These are phyloP conservation scores for Aphrophora alni DNA, from an alignment of 2,888 invertebrate genomes.

Conservation along the genomic window DNA sequence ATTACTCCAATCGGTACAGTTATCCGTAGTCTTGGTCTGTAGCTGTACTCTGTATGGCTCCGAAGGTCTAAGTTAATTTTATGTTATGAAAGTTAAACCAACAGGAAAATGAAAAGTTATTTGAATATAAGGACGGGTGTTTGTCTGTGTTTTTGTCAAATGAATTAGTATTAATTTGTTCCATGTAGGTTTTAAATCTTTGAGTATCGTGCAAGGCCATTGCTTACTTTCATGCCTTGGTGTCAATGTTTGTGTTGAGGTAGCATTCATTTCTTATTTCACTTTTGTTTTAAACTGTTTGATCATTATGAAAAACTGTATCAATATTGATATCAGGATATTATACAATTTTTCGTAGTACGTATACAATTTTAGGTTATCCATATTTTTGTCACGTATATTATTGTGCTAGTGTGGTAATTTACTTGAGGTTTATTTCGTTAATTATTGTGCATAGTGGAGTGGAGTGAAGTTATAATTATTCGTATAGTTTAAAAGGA, in stretches of 20 bases:
- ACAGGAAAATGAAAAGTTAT: no score
- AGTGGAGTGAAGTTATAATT: background rate
- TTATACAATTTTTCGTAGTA: background rate
- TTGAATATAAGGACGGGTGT: no score
- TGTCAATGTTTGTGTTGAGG: no score
- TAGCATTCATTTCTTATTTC: no score
- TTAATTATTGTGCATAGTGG: background rate
- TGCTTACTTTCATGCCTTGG: background rate
- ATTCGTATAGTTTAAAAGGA: background rate
- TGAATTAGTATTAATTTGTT: background rate
- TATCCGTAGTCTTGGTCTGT: no score
- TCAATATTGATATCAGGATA: background rate
- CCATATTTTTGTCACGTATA: background rate
- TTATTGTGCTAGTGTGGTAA: background rate
- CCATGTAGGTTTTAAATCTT: background rate
- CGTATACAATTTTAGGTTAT: no score
- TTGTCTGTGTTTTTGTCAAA: background rate
- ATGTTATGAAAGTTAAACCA: no score
- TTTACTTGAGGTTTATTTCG: background rate
- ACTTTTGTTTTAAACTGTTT: background rate
- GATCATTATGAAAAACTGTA: background rate
- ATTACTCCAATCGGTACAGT: no score
- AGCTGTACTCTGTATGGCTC: no score
- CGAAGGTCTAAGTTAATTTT: no score
- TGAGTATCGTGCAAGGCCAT: background rate